Evolutionary conservation across 2,888 invertebrate species (phyloP).

Genomic region (Boloria selene): DNA sequence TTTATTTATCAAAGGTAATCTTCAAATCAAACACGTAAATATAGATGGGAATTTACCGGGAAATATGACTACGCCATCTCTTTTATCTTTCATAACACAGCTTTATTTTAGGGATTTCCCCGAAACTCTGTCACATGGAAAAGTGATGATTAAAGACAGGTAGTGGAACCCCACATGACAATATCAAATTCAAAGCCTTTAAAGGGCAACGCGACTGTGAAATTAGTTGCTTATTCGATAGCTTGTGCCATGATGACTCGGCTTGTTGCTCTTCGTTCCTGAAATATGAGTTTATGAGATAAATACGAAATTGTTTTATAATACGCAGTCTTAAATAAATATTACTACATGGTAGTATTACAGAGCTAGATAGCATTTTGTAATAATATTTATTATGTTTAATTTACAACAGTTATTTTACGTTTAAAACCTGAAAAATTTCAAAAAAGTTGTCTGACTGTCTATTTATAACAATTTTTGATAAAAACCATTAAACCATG

Average conservation of each 20-base stretch:
- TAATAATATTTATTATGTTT: too few relatives aligned
- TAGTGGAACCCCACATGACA: constrained; percentile 38
- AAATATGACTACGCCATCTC: neutral
- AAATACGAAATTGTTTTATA: neutral
- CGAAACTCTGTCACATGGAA: constrained; percentile 12
- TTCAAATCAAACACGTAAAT: too few relatives aligned
- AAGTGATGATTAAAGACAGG: constrained; percentile 21
- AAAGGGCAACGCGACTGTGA: constrained; percentile 63
- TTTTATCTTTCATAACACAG: constrained; percentile 16
- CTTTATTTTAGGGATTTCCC: constrained; percentile 19
- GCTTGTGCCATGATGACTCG: constrained; percentile 46
- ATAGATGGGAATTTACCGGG: too few relatives aligned
- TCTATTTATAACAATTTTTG: too few relatives aligned
- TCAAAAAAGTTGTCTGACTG: too few relatives aligned
- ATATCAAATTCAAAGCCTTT: constrained; percentile 67
- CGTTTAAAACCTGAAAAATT: too few relatives aligned
- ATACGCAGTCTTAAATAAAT: too few relatives aligned
- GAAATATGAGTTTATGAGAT: neutral
- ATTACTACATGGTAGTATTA: too few relatives aligned
- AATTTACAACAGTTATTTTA: too few relatives aligned
- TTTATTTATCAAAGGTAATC: too few relatives aligned
- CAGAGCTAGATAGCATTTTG: too few relatives aligned
- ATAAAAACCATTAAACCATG: too few relatives aligned
- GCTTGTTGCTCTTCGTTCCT: constrained; percentile 43
- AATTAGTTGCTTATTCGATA: constrained; percentile 66